Evolutionary conservation across 2,797 vertebrate genomes (phyloP).

Genomic region (Fistularia tabacaria): DNA sequence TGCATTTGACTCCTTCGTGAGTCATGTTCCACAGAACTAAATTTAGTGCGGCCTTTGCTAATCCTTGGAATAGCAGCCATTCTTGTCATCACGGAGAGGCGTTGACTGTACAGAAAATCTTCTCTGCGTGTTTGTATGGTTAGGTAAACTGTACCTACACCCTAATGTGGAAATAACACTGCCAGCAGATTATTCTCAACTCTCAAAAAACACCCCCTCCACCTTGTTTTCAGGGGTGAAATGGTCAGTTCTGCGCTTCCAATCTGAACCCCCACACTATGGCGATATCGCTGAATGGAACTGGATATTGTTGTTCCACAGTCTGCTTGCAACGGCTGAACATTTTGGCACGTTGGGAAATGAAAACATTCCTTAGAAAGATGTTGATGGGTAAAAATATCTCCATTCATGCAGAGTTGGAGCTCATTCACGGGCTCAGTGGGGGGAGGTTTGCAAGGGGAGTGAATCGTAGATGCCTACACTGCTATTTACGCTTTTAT

Average conservation of each 20-base stretch:
- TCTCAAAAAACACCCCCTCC: neutral
- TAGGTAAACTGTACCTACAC: no score
- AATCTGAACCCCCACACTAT: conserved; percentile 6
- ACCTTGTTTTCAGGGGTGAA: conserved; percentile 22
- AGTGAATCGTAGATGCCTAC: conserved; percentile 18
- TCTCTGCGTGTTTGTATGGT: no score
- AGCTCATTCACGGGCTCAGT: conserved; percentile 41
- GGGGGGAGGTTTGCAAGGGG: no score
- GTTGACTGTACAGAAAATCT: no score
- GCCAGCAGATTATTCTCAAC: neutral
- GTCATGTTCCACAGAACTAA: conserved; percentile 1
- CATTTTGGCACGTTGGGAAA: conserved; percentile 59
- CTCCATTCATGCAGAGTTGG: conserved; percentile 52
- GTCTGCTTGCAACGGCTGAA: conserved; percentile 36
- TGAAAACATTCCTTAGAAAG: conserved; percentile 66
- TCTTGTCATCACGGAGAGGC: no score
- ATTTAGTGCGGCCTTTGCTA: neutral
- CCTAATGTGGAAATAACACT: neutral
- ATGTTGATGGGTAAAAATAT: conserved; percentile 56
- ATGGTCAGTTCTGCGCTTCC: conserved; percentile 12
- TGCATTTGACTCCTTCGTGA: conserved; percentile 1
- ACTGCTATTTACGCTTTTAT: no score
- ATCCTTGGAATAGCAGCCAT: neutral
- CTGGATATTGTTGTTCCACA: conserved; percentile 44
- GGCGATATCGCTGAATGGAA: conserved; percentile 39